These are phyloP conservation scores for Lithophane semibrunnea DNA, from an alignment of 2,888 invertebrate genomes.

Conservation along the genomic window DNA sequence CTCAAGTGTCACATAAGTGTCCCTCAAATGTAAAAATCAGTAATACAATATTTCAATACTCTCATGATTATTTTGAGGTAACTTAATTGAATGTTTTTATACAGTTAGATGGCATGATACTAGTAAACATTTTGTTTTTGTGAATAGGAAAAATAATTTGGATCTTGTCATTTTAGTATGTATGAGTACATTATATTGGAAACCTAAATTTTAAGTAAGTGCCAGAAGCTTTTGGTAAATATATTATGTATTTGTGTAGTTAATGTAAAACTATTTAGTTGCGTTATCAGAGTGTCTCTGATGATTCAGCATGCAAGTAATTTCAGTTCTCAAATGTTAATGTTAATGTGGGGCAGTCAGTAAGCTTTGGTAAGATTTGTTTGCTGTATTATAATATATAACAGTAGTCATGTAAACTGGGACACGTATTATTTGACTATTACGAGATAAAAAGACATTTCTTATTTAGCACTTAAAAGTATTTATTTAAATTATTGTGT, in stretches of 20 bases:
- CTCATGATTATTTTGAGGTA: conserved; percentile 21
- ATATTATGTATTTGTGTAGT: conserved; percentile 35
- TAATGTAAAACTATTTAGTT: conserved; percentile 20
- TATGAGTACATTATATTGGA: conserved; percentile 32
- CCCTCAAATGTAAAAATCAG: conserved; percentile 16
- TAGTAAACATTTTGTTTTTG: conserved; percentile 32
- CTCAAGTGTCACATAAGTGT: background rate
- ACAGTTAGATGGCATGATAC: conserved; percentile 16
- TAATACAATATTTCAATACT: conserved; percentile 24
- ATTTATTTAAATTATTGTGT: conserved; percentile 56
- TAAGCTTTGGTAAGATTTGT: background rate
- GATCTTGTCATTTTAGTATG: conserved; percentile 15
- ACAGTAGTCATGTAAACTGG: conserved; percentile 24
- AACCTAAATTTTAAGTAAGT: conserved; percentile 43
- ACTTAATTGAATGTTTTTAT: conserved; percentile 14
- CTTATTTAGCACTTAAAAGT: conserved; percentile 32
- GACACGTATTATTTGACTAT: conserved; percentile 48
- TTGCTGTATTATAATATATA: conserved; percentile 3
- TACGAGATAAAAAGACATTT: conserved; percentile 55
- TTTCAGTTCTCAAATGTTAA: conserved; percentile 33
- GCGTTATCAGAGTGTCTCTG: background rate
- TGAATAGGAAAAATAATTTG: conserved; percentile 31
- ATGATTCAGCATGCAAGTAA: conserved; percentile 2
- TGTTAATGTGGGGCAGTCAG: conserved; percentile 4
- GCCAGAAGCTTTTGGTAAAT: conserved; percentile 45